Evolutionary conservation across 37 sponge, comb jelly and placozoan genomes (phyloP).

Genomic region (Halichondria panicea): DNA sequence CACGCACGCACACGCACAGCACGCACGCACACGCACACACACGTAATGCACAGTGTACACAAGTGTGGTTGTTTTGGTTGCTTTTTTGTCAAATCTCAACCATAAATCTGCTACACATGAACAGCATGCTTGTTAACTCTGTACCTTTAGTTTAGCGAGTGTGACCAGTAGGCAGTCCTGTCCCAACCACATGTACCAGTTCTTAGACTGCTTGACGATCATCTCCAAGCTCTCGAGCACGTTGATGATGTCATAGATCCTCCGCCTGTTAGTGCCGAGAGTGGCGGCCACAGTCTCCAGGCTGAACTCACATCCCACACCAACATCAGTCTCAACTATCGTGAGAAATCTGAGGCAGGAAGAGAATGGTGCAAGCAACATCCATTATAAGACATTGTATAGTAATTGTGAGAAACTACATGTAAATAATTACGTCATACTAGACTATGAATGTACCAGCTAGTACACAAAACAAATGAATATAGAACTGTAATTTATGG

Average conservation of each 20-base stretch:
- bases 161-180: conserved; percentile 53
- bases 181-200: conserved; percentile 86
- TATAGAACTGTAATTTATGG: background rate
- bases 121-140: background rate
- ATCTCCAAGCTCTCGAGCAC: conserved; percentile 91
- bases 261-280: conserved; percentile 75
- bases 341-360: conserved; percentile 50
- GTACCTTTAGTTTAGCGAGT: conserved; percentile 80
- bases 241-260: conserved; percentile 93
- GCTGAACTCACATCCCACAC: conserved; percentile 62
- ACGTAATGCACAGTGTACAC: background rate
- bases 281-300: conserved; percentile 63
- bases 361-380: too few relatives aligned
- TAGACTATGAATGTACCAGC: too few relatives aligned
- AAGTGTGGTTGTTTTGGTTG: too few relatives aligned
- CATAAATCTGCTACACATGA: background rate
- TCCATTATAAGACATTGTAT: background rate
- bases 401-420: too few relatives aligned
- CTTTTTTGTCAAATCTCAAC: too few relatives aligned
- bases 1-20: background rate
- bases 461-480: background rate
- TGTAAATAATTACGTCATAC: background rate
- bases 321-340: conserved; percentile 63
- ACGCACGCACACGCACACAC: background rate
- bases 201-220: conserved; percentile 81